A percentile compares a stretch with the other conserved stretches of the same genome.
Evolutionary conservation across 2,113 vertebrate genomes (phyloP).

Genomic region (Pseudorectes ferrugineus): DNA sequence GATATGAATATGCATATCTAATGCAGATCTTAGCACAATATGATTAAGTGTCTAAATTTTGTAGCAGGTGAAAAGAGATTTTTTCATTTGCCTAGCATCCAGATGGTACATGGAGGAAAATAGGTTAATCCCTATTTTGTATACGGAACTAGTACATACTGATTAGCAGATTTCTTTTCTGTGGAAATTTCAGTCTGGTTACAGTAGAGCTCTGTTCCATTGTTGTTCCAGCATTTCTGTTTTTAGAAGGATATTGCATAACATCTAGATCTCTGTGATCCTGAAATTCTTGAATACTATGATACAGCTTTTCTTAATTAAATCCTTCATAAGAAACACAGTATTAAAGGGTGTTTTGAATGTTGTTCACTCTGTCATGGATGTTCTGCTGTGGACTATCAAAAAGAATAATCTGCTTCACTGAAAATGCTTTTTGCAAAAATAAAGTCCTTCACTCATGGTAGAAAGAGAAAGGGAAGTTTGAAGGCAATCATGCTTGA

Average conservation of each 20-base stretch:
- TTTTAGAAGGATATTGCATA: conserved; percentile 6
- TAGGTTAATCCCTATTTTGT: conserved; percentile 58
- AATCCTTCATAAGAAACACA: neutral
- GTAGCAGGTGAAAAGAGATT: conserved; percentile 14
- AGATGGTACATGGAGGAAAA: conserved; percentile 39
- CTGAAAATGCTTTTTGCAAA: neutral
- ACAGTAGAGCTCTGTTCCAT: neutral
- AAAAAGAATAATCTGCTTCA: neutral
- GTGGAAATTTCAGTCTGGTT: conserved; percentile 6
- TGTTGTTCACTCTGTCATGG: neutral
- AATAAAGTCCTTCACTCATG: neutral
- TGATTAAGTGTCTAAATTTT: conserved; percentile 9
- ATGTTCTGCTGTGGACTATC: neutral
- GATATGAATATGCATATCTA: neutral
- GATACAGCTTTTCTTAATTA: neutral
- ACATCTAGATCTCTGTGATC: neutral
- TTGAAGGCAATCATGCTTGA: neutral
- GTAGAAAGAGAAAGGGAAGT: neutral
- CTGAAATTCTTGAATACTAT: neutral
- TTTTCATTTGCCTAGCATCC: conserved; percentile 30
- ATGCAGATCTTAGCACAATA: neutral
- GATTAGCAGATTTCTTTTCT: conserved; percentile 27
- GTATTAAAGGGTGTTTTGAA: neutral
- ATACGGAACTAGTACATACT: neutral
- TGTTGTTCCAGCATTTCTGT: neutral